These are phyloP conservation scores for Ivindomyrus marchei DNA, from an alignment of 2,113 vertebrate genomes.

Conservation along the genomic window DNA sequence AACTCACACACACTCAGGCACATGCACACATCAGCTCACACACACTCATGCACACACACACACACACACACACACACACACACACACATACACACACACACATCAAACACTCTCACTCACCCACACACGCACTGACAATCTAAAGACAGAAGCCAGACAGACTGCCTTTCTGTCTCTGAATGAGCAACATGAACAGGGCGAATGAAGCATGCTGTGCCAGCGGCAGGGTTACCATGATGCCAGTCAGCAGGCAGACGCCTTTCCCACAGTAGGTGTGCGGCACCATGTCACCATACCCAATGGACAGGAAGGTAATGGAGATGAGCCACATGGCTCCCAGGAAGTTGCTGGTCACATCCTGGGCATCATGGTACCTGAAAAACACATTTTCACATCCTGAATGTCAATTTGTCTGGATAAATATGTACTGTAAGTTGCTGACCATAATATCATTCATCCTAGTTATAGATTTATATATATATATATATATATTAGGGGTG, in stretches of 20 bases:
- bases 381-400: neutral
- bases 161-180: neutral
- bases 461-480: neutral
- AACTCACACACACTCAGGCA: no score
- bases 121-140: neutral
- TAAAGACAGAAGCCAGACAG: neutral
- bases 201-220: neutral
- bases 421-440: neutral
- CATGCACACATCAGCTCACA: no score
- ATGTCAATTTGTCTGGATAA: neutral
- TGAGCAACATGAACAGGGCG: neutral
- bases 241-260: constrained; percentile 93
- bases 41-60: no score
- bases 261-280: constrained; percentile 97
- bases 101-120: neutral
- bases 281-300: constrained; percentile 97
- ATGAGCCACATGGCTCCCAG: constrained; percentile 98
- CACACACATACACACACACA: no score
- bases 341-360: constrained; percentile 97
- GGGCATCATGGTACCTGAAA: constrained; percentile 88
- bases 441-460: neutral
- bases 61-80: no score
- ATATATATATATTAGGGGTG: no score
- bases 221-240: constrained; percentile 84
- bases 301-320: constrained; percentile 97